phyloP scores from a whole-genome alignment of 2,113 vertebrate genomes.

The Neopipo cinnamomea region DNA sequence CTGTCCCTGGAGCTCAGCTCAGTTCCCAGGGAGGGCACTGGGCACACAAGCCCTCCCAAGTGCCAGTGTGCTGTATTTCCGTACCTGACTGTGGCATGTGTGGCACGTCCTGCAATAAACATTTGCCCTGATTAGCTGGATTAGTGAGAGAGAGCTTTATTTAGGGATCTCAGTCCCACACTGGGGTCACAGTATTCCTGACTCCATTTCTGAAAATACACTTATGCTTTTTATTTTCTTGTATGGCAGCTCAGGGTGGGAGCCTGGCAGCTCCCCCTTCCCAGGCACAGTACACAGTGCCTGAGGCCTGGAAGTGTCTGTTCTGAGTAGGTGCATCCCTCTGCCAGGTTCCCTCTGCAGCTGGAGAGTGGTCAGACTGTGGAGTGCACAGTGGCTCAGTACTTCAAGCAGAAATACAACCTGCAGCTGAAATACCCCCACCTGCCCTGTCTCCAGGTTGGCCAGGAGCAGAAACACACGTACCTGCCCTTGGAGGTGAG shows the following conservation, averaged over 20 bases:
- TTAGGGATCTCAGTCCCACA: background rate
- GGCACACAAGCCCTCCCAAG: background rate
- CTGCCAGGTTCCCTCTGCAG: slow-evolving; percentile 80
- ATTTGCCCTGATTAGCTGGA: slow-evolving; percentile 17
- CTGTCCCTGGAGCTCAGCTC: background rate
- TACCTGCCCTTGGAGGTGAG: slow-evolving; percentile 98
- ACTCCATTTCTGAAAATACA: background rate
- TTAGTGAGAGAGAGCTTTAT: slow-evolving; percentile 41
- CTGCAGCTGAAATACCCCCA: slow-evolving; percentile 87
- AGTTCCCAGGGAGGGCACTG: background rate
- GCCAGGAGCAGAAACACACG: slow-evolving; percentile 99
- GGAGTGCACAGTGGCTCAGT: slow-evolving; percentile 85
- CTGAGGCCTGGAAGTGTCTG: background rate
- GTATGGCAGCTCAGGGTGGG: background rate
- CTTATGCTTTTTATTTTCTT: background rate
- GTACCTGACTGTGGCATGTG: background rate
- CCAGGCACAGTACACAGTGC: background rate
- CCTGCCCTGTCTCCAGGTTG: slow-evolving; percentile 96
- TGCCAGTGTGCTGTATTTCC: background rate
- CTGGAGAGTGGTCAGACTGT: slow-evolving; percentile 85
- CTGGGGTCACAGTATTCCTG: background rate
- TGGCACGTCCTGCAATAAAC: slow-evolving; percentile 6
- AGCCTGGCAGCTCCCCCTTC: background rate
- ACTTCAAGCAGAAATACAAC: slow-evolving; percentile 86
- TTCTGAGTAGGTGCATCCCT: background rate